These are phyloP conservation scores for Hippopotamus amphibius DNA, from an alignment of 2,113 vertebrate species.

Conservation along the genomic window DNA sequence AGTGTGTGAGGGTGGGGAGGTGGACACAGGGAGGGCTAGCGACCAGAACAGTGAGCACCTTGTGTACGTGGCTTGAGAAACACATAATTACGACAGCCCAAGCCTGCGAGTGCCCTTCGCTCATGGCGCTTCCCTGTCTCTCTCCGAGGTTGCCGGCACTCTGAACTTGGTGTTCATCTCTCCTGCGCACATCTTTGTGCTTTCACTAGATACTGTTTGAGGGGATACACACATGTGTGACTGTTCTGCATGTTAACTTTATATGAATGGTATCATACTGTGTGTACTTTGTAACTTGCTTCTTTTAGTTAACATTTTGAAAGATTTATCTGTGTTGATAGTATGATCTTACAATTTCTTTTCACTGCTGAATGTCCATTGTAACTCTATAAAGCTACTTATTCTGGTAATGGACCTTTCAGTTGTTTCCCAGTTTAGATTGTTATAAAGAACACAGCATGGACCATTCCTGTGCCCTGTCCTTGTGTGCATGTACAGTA, in stretches of 20 bases:
- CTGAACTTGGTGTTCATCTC: neutral
- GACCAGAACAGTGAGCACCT: no score
- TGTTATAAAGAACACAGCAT: no score
- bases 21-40: neutral
- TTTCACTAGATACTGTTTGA: neutral
- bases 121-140: fast-evolving
- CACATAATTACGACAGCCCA: no score
- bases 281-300: neutral
- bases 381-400: no score
- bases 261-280: neutral
- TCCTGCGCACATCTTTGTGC: neutral
- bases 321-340: neutral
- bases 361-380: neutral
- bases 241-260: neutral
- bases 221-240: neutral
- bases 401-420: neutral
- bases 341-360: neutral
- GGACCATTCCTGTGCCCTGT: no score
- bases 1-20: neutral
- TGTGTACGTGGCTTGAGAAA: fast-evolving
- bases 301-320: neutral
- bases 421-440: neutral
- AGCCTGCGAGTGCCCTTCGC: neutral
- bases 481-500: neutral
- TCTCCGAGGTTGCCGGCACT: fast-evolving